Evolutionary conservation across 2,113 vertebrate species (phyloP), one percentile per base, ranked within the genome.

Genomic region (Plectropomus leopardus): DNA sequence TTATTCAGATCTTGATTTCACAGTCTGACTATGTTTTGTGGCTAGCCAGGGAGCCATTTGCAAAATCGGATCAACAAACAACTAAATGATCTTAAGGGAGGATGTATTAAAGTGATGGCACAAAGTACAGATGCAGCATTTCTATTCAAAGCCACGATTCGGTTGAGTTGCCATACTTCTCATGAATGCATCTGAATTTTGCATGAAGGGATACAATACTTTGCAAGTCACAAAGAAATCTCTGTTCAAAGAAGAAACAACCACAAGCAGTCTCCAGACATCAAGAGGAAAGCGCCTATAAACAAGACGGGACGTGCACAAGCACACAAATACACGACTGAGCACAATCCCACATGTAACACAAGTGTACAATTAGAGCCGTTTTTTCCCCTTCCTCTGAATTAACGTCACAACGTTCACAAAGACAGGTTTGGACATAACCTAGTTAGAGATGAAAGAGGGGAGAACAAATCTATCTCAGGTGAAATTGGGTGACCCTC

Each of bases 401-500:
- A 63, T 80, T 55, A 76, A 50, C 59, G 70, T 81, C 78, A 60
- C 51, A 36, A 17, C 68, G 26, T 66, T 42, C 44, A 51, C 5
- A 44, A 11, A 71, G 77, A 55, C 88, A 82, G 72, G 89, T 59
- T 77, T 36, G 64, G 68, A 76, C 89, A 30, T 55, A 82, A 88
- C 72, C 89, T 72, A 68, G 85, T 91, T 86, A 73, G 60, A 82
- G 88, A 90, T 87, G 86, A 86, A 82, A 74, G 85, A 81, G 5
- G 28, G 80, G 78, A 47, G 80, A 73, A n/a, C 21, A 83, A 72
- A 86, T 91, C 70, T 50, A 74, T 88, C 88, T 85, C 90, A 91
- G 89, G 88, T 92, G 87, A 84, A 92, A 91, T 86, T 86, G 87
- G 70, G 86, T 87, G 90, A 92, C 86, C 86, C 85, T 65, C 26